Percentiles rank a stretch among this genome's conserved stretches.
These are phyloP conservation scores for Arctia plantaginis DNA, from an alignment of 2,888 invertebrate genomes.

Conservation along the genomic window DNA sequence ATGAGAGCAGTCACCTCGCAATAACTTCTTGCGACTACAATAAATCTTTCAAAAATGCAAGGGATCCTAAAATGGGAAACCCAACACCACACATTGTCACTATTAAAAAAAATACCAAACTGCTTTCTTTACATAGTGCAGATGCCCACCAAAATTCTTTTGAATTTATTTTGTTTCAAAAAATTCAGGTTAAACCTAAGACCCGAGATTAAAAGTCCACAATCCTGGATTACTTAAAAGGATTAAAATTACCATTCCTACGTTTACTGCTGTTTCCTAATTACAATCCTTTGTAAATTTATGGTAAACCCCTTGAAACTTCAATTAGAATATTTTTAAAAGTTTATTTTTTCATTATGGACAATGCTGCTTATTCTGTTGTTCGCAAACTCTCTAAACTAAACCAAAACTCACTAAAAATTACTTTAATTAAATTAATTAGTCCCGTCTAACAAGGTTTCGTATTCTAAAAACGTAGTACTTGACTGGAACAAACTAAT, in stretches of 20 bases:
- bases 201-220: conserved; percentile 26
- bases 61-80: too few species aligned
- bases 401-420: too few species aligned
- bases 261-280: conserved; percentile 24
- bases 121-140: neutral
- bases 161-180: conserved; percentile 23
- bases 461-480: too few species aligned
- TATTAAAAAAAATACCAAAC: neutral
- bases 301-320: neutral
- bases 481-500: too few species aligned
- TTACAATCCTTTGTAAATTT: conserved; percentile 22
- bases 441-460: too few species aligned
- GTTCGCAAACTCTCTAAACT: too few species aligned
- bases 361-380: too few species aligned
- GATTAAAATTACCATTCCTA: conserved; percentile 30
- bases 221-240: conserved; percentile 33
- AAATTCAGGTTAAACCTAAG: conserved; percentile 21
- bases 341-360: neutral
- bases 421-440: too few species aligned
- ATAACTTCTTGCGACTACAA: too few species aligned
- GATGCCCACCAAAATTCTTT: conserved; percentile 20
- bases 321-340: neutral
- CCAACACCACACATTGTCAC: too few species aligned
- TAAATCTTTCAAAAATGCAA: too few species aligned
- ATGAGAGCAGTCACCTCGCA: too few species aligned